Conservation (phyloP, 2,888 invertebrate genomes). For the Xestia ashworthii region DNA sequence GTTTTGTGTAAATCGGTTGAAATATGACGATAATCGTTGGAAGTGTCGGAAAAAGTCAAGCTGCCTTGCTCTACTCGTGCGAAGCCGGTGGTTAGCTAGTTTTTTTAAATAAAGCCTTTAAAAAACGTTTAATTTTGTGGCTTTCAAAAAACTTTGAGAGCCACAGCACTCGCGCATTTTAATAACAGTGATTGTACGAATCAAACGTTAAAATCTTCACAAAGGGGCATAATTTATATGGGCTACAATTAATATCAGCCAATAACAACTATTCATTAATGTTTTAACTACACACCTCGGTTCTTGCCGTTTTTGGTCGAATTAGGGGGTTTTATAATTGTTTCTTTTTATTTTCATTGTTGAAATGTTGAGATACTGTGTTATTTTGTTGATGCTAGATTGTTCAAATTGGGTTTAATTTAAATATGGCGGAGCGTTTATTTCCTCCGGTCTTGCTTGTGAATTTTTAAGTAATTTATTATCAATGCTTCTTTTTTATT, state of each 20-base stretch:
- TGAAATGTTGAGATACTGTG: conserved; percentile 55
- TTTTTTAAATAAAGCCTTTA: background rate
- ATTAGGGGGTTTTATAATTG: conserved; percentile 55
- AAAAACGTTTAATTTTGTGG: background rate
- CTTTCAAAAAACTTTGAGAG: conserved; percentile 53
- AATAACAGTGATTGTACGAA: conserved; percentile 83
- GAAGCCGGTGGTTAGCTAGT: no score
- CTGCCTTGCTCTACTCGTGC: no score
- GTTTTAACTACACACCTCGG: conserved; percentile 75
- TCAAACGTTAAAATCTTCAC: conserved; percentile 79
- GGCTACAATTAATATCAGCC: conserved; percentile 84
- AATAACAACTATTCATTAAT: conserved; percentile 84
- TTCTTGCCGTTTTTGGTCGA: conserved; percentile 55
- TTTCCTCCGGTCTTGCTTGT: conserved; percentile 17
- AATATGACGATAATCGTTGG: no score
- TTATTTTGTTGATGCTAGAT: conserved; percentile 56
- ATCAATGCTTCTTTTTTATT: conserved; percentile 3
- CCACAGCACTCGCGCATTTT: conserved; percentile 62
- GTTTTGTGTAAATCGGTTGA: no score
- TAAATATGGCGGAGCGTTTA: conserved; percentile 34
- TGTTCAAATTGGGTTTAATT: conserved; percentile 50
- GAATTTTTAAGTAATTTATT: conserved; percentile 24
- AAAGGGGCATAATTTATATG: conserved; percentile 75
- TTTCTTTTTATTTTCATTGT: conserved; percentile 62
- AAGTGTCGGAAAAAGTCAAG: no score